Base-by-base conservation (phyloP, 2,113 vertebrate species). In the Motacilla tschutschensis region DNA sequence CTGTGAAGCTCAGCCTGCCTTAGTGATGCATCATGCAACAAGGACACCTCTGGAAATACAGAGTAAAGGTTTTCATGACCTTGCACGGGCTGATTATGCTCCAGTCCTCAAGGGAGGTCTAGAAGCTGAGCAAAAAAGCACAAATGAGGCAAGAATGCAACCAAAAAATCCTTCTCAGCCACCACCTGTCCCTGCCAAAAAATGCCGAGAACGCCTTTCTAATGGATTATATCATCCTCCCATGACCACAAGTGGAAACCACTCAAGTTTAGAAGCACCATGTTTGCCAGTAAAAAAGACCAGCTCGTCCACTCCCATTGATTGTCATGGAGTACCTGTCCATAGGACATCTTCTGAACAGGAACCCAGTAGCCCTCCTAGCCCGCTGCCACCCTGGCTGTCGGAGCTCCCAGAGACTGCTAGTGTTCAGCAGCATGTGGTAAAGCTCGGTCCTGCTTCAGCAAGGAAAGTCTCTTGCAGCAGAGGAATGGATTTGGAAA, bases 121-220 rank as follows among this genome's bases (percentile, higher is more conserved):
- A 38, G 93, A 92, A 86, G 80, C 91, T 76, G 96, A 94, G 77
- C 95, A 93, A 81, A 95, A 90, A 78, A 51, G 77, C 65, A n/a
- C 64, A 81, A 85, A 83, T 25, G 96, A 98, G 81, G 74, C 93
- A 71, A 97, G 96, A 95, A 96, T 94, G 33, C 98, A 97, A 72
- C 92, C 97, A 69, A 99, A 98, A 97, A 98, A 97, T 85, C 96
- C 97, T 29, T 96, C 98, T 10, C 98, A 99, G 79, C 99, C 99
- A 0, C 99, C 99, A 19, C 99, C 99, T 0, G 99, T 99, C 35
- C 99, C 99, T 29, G 98, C 97, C 78, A 99, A 99, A 95, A 99
- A 99, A 96, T 98, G 98, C 81, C 98, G 96, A 92, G 99, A 99
- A 83, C 98, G 98, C 74, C 97, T 99, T 44, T 96, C 97, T 65